Base-by-base conservation (phyloP, 2,113 vertebrate genomes). In the Gila orcuttii region DNA sequence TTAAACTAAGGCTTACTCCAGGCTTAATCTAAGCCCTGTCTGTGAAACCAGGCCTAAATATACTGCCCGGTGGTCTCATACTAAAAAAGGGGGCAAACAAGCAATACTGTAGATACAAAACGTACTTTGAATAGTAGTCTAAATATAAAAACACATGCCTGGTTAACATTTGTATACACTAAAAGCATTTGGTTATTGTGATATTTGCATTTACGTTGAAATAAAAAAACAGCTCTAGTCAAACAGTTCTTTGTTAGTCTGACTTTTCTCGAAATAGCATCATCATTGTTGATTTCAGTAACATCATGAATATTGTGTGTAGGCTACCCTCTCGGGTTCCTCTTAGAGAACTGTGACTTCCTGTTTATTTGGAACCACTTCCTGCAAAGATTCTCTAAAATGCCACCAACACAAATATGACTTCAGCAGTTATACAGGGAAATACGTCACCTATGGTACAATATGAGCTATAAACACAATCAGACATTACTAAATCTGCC, bases 351-450 rank as follows among this genome's bases (percentile, higher is more conserved):
- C 42, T 89, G n/a, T 19, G 79, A 64, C 80, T 92, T 90, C 92
- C 91, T 93, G 88, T 80, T 83, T 33, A 71, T 89, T 90, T 86
- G 90, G 89, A 89, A 87, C 80, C 80, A 77, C 19, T 21, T 85
- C 45, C 12, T 83, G 75, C 62, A 42, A 36, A n/a, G 77, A 6
- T 23, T 73, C n/a, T 80, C 42, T 33, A 75, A 31, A 80, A 86
- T 31, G 55, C 13, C 47, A 25, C 39, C 10, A 71, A 25, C 25
- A 10, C 52, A 42, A 73, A 36, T 50, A 82, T 52, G 80, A 73
- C 13, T 57, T 33, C 2, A 71, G 50, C 21, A 59, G 3, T n/a
- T 23, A 68, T 28, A 21, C 11, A 23, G 45, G 39, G 3, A 73
- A 83, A 83, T 2, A n/a, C 10, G 1, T 23, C 59, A 80, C 4